Conservation (phyloP, 2,797 vertebrate species). For the Eospalax fontanierii region DNA sequence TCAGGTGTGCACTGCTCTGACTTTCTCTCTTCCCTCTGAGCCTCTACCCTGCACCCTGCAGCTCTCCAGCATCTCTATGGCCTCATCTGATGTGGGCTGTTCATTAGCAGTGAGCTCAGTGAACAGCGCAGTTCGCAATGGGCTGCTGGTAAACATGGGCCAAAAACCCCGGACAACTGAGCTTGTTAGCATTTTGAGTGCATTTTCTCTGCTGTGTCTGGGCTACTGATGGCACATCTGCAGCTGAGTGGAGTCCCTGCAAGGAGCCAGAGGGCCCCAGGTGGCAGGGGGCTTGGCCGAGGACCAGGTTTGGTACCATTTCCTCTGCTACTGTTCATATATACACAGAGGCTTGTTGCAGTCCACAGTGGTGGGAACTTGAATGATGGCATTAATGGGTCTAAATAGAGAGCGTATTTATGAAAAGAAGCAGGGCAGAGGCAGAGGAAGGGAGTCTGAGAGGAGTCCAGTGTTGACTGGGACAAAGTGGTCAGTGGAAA, state of each 20-base stretch:
- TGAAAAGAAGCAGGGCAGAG: not conserved
- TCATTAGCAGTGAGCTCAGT: rapidly evolving
- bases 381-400: not conserved
- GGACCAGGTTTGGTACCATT: not conserved
- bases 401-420: not conserved
- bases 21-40: rapidly evolving
- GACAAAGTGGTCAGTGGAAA: not conserved
- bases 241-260: too few relatives aligned
- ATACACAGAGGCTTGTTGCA: not conserved
- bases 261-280: not conserved
- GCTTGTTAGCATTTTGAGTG: not conserved
- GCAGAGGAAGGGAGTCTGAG: not conserved
- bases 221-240: not conserved
- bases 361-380: not conserved
- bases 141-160: not conserved
- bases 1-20: rapidly evolving
- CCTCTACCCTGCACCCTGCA: rapidly evolving
- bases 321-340: not conserved
- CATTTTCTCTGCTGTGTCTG: not conserved
- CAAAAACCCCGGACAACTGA: not conserved
- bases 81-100: not conserved
- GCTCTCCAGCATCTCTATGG: not conserved
- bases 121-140: too few relatives aligned
- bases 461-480: not conserved
- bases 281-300: not conserved